Evolutionary conservation across 2,888 invertebrate genomes (phyloP), one percentile per base, ranked within the genome.

Genomic region (Tryphoninae sp.): DNA sequence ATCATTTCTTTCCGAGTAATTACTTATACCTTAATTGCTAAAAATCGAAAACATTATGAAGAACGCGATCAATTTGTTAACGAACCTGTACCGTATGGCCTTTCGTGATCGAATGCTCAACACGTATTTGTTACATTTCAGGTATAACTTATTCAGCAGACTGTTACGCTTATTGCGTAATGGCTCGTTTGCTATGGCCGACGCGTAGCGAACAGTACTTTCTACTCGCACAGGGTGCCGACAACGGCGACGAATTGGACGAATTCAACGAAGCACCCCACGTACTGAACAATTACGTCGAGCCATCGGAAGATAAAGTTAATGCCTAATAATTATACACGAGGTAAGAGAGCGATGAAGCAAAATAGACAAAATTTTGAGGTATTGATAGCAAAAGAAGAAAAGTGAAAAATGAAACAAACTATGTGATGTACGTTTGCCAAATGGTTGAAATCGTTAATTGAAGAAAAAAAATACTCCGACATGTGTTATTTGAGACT

Each of bases 131-230:
- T 71, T 61, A 71, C 16, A 49, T 78, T 93, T 0, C 92, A 98
- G 98, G 98, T 89, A 98, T 99, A 89, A 98, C 97, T 23, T 98
- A 98, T 91, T 97, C 98, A 0, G 98, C 98, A 0, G 98, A 99
- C 91, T 97, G 98, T 92, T 94, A 98, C 88, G 98, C 98, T 0
- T 98, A 97, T 91, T 97, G 97, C 87, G 97, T 98, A 51, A 97
- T 99, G 96, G 96, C 98, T 0, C 98, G 99, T 91, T 93, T 99
- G 83, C 93, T 99, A 83, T 99, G 98, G 98, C 99, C 99, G 53
- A 97, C 97, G 72, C 94, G 98, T 73, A 97, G 97, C 51, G 97
- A 98, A 87, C 97, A 98, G 92, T 98, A 98, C 93, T 95, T 98
- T 89, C 93, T 98, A 77, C 93, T 97, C 49, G 95, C 97, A 73